Evolutionary conservation across 1,140 invertebrate genomes (phyloP), one percentile per base, ranked within the genome.

Genomic region (Cotesia vestalis): DNA sequence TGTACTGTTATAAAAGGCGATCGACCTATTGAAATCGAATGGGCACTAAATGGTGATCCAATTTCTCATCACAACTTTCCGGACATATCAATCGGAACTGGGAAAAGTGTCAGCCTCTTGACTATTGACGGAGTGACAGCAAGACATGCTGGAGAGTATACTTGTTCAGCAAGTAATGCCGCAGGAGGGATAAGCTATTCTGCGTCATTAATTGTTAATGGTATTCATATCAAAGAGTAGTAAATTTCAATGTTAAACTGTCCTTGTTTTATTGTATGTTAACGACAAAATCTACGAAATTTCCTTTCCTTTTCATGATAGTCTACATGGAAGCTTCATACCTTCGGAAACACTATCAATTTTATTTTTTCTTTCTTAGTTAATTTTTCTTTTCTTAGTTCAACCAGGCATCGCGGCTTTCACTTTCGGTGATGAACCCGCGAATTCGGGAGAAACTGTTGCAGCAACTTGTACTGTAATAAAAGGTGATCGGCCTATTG

Each of bases 1-100:
- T 94, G 92, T 78, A 88, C 90, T 46, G 89, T 93, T 69, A 86
- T 89, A 71, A 92, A 93, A 82, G 92, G 93, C 53, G 92, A 93
- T 84, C 88, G 88, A 69, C 92, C 92, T 5, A 81, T 93, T 75
- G 88, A 88, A 69, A 91, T 92, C 78, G 86, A 87, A 72, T 92
- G 90, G 91, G 87, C 85, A 72, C 89, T 91, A 78, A 90, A 90
- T 79, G 85, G 84, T 27, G 76, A 77, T 66, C 76, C 84, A 38
- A 81, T 86, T 67, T 52, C 66, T 36, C 88, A 74, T 88, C 88
- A 57, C 86, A 73, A 76, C 57, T 73, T 89, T 81, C 89, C 90
- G 72, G 91, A 93, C 78, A 88, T 97, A 81, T 88, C 88, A 82
- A 87, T 93, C 75, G 80, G 90, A 85, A 89, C 87, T 73, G 87